Evolutionary conservation across 2,797 vertebrate species (phyloP).

Genomic region (Thalassophryne amazonica): DNA sequence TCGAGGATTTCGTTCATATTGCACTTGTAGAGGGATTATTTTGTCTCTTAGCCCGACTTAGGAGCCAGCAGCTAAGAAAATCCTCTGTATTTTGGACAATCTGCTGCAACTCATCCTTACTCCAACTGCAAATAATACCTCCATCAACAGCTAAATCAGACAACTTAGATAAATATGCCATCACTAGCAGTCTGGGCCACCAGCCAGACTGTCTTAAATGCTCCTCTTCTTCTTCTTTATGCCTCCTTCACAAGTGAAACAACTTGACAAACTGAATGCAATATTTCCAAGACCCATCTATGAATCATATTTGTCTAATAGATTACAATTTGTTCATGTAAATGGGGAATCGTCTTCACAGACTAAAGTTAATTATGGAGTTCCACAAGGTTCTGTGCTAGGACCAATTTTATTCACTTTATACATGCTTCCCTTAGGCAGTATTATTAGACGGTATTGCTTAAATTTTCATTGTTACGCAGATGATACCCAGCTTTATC

Average conservation of each 20-base stretch:
- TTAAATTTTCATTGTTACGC: no score
- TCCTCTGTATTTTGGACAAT: conserved; percentile 55
- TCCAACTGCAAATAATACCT: conserved; percentile 60
- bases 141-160: conserved; percentile 46
- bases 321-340: no score
- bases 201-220: conserved; percentile 34
- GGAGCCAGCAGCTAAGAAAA: conserved; percentile 57
- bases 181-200: conserved; percentile 32
- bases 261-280: conserved; percentile 32
- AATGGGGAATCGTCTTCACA: no score
- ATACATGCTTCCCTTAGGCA: no score
- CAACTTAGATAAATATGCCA: conserved; percentile 48
- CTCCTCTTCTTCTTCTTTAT: conserved; percentile 6
- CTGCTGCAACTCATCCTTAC: conserved; percentile 54
- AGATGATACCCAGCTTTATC: no score
- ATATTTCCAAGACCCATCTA: conserved; percentile 34
- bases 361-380: no score
- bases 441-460: no score
- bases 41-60: conserved; percentile 39
- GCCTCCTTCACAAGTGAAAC: conserved; percentile 25
- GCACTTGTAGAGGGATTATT: conserved; percentile 67
- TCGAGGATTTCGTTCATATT: conserved; percentile 60
- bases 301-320: no score
- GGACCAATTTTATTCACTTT: no score
- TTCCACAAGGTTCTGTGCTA: no score